These are phyloP conservation scores for Epizoanthus rinbou DNA, from an alignment of 92 coral and sea anemone species.

Conservation along the genomic window DNA sequence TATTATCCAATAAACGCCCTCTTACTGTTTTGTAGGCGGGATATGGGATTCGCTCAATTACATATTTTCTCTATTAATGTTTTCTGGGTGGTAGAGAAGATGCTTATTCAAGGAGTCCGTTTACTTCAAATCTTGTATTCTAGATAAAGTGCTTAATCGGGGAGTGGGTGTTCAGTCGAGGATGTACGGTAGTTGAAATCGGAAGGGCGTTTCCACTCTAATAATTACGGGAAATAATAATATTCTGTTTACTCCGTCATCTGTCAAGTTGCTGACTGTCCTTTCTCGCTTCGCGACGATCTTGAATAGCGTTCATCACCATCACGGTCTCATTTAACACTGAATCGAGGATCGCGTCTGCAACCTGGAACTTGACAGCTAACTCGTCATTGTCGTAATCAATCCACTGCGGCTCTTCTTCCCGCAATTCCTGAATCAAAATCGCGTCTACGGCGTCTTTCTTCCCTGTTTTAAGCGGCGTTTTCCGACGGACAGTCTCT, in stretches of 20 bases:
- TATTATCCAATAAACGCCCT: no score
- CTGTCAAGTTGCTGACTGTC: conserved; percentile 41
- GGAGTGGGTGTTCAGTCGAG: no score
- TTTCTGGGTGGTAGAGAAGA: no score
- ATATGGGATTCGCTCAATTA: no score
- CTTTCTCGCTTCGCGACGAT: conserved; percentile 69
- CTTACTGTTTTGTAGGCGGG: no score
- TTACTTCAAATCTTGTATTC: no score
- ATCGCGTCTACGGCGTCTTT: conserved; percentile 98
- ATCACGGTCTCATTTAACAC: conserved; percentile 87
- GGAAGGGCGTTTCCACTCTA: no score
- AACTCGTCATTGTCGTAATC: conserved; percentile 97
- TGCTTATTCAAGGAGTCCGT: no score
- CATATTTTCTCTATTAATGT: no score
- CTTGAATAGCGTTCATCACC: conserved; percentile 92
- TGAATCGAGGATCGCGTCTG: conserved; percentile 93
- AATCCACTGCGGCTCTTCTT: conserved; percentile 96
- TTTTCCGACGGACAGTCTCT: conserved; percentile 89
- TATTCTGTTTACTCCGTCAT: not conserved
- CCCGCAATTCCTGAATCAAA: conserved; percentile 92
- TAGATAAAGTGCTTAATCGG: no score
- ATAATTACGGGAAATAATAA: no score
- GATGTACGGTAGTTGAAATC: no score
- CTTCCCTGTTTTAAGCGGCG: conserved; percentile 93
- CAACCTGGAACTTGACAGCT: conserved; percentile 96